Base-by-base conservation (phyloP, 2,888 invertebrate species). In the Malthinus flaveolus region DNA sequence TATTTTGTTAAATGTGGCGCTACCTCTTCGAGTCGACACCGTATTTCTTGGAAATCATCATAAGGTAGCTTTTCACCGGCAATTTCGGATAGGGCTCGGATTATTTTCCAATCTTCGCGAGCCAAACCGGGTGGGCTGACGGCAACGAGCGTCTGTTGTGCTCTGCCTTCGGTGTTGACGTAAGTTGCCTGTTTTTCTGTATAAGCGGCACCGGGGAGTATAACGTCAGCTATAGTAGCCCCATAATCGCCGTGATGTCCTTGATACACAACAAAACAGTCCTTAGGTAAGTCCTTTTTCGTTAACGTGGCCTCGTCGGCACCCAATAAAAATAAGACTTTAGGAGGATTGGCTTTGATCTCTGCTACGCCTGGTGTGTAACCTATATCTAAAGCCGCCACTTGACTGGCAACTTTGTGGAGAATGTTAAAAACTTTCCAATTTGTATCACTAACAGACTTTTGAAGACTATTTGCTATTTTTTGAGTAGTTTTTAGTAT, bases 171-270 rank as follows among this genome's bases (percentile, higher is more conserved):
- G 0, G 95, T 97, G 81, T 99, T 99, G 0, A 96, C 96, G 79
- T 92, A 99, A 0, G 93, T 96, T n/a, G 87, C 96, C 75, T 93
- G 90, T 81, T 99, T 99, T 84, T 99, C 99, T 0, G 99, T 99
- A 80, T 98, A 99, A 0, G 99, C 97, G 5, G 96, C 95, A 61
- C 97, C 95, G 1, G 99, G 96, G 8, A 99, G 80, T 57, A 99
- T 86, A 1, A 93, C 87, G 80, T 99, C 97, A 34, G 99, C 98
- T 65, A 95, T 89, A 36, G 85, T 79, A 1, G 98, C 99, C 51
- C 98, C 98, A 58, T 80, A 83, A 79, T 99, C 99, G 59, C 99
- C 99, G 80, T 98, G 98, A 81, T 97, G 97, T 49, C 95, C 93
- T 82, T 91, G 90, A 72, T 99, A 99, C 66, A 99, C 88, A 59